Evolutionary conservation across 2,888 invertebrate species (phyloP), one percentile per base, ranked within the genome.

Genomic region (Ommatoiulus sabulosus): DNA sequence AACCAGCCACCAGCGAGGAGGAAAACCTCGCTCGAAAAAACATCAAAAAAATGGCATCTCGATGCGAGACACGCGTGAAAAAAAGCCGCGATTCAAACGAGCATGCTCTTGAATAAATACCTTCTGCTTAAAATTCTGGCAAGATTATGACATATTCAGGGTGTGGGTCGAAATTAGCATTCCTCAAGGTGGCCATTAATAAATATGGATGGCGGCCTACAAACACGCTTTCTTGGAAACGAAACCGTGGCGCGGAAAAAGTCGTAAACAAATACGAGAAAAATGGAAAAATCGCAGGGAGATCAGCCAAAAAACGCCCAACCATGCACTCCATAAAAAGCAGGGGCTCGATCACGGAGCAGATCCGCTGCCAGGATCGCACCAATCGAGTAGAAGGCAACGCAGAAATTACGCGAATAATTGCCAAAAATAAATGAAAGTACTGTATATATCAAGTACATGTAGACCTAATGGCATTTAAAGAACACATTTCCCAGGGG

Each of bases 151-250:
- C 72, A 72, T 72, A 72, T 72, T 72, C 72, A 72, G 72, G 72
- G 72, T 72, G 72, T 72, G 72, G 72, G 72, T 72, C 72, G 72
- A 72, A 72, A 72, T 72, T 72, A 72, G 72, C 72, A 72, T 72
- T 72, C 72, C 72, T 72, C 72, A 72, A 72, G 72, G 72, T 72
- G 72, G 72, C 72, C 72, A 72, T 72, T 72, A 72, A 72, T 72
- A 72, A 72, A 72, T 72, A 72, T 72, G 72, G 72, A 72, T 72
- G 24, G 24, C 72, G 72, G 72, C 72, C 72, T 72, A 72, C 72
- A 72, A 72, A 72, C 72, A 72, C 72, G 72, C n/a, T 72, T 35
- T 72, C 72, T 72, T n/a, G 24, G 72, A 6, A 72, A 24, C 72
- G 72, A 72, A 72, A 72, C 72, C 72, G 72, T 72, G 72, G 72